Base-by-base conservation (phyloP, 2,113 vertebrate species). In the Chiloscyllium plagiosum region DNA sequence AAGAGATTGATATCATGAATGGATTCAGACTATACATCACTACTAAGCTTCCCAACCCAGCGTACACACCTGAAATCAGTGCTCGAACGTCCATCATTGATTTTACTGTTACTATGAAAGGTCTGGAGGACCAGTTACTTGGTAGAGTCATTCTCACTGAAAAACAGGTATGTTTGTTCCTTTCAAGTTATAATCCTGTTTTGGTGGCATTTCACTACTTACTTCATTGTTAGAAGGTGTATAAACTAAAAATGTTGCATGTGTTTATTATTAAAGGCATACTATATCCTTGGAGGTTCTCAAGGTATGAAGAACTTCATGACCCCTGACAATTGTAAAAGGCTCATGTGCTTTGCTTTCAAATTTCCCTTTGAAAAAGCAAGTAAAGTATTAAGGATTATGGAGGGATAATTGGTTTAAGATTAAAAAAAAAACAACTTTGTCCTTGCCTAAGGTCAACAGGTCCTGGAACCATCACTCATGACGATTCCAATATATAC, bases 71-170 rank as follows among this genome's bases (percentile, higher is more conserved):
- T 0, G 99, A 99, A 97, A 98, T 99, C 96, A 99, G 98, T 70
- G 99, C 99, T 80, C 98, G 98, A 42, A 98, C 98, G 56, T 98
- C 99, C 96, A 98, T 99, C 96, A 98, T 99, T 42, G 99, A 99
- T 97, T 99, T 99, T 96, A 99, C 99, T 0, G 99, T 99, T 96
- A 99, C 99, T 52, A 98, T 99, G 98, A 98, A 98, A 96, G 99
- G 99, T 80, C 97, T 99, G 95, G 99, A 99, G 97, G 99, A 99
- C 96, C 99, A 99, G 96, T 97, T 99, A 65, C 97, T 99, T 20
- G 98, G 99, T n/a, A 98, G 99, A 97, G 99, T 99, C 96, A 99
- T 99, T 97, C 98, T 99, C 92, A 98, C 97, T 47, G 99, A 99
- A 97, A 99, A 99, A 96, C 98, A 99, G 98, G 99, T 99, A 96